phyloP scores from a whole-genome alignment of 1,140 invertebrate species.

The Drosophila sp. region DNA sequence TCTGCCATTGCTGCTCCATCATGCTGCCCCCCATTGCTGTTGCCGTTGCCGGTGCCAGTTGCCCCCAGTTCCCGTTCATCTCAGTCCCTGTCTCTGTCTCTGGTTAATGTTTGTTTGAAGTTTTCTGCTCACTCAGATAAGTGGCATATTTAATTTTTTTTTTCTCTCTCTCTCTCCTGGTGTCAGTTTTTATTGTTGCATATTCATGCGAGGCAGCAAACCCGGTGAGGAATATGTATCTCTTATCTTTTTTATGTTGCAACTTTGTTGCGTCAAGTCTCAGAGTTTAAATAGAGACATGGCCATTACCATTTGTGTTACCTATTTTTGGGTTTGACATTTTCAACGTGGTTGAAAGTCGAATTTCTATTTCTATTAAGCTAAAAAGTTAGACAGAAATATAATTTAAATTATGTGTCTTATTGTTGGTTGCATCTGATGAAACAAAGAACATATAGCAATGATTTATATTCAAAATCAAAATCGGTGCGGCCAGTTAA shows the following conservation, averaged over 20 bases:
- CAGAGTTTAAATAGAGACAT: conserved; percentile 6
- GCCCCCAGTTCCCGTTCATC: neutral
- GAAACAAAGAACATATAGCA: too few relatives aligned
- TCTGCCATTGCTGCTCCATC: conserved; percentile 30
- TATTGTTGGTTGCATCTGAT: too few relatives aligned
- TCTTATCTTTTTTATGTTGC: conserved; percentile 75
- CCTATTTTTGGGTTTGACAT: neutral
- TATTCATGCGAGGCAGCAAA: conserved; percentile 53
- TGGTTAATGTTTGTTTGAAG: conserved; percentile 55
- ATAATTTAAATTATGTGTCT: too few relatives aligned
- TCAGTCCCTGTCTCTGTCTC: conserved; percentile 8
- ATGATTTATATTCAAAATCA: too few relatives aligned
- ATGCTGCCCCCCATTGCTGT: neutral
- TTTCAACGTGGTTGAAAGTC: too few relatives aligned
- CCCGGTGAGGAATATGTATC: conserved; percentile 9
- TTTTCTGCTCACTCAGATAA: conserved; percentile 63
- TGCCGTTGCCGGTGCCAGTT: neutral
- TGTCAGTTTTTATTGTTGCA: conserved; percentile 69
- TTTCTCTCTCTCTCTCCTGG: conserved; percentile 4
- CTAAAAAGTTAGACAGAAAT: too few relatives aligned
- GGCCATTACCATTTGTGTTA: conserved; percentile 1
- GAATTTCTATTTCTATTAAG: too few relatives aligned
- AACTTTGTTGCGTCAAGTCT: conserved; percentile 36
- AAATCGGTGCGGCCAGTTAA: neutral
- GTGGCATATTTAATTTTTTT: conserved; percentile 72